Base-by-base conservation (phyloP, 2,113 vertebrate genomes). In the Lycocorax pyrrhopterus region DNA sequence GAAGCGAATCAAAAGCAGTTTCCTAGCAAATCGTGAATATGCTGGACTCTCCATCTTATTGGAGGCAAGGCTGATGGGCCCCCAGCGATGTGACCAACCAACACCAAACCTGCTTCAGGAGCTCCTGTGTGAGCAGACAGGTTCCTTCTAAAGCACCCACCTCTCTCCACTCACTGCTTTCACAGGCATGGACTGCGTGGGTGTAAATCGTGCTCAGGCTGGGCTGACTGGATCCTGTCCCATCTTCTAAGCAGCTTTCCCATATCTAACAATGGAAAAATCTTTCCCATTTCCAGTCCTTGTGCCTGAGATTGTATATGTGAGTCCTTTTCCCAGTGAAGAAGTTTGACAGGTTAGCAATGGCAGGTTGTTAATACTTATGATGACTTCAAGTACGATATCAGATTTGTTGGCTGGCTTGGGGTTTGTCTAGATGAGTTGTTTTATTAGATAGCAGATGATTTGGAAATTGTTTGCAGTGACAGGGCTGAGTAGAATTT, bases 391-490 rank as follows among this genome's bases (percentile, higher is more conserved):
- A 94, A 94, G 69, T 89, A 77, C 58, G 86, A 35, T 92, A 93
- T 94, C 84, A 84, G 90, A 96, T 93, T 92, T 93, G 87, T 90
- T 95, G 83, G 51, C 95, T 90, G 90, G 88, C 89, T 94, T 80
- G 82, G 63, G 64, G 59, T 67, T 86, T 95, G 91, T 94, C 96
- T 97, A 95, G 94, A 94, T 41, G 2, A 63, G 81, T 93, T 93
- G 62, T 97, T 97, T 97, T 97, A 96, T 95, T 96, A 97, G 87
- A 93, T 77, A 96, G 74, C 96, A 98, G 91, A 96, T 96, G 87
- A 94, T 91, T 97, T 97, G 90, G 95, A 97, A 96, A 96, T 94
- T 69, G 95, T 95, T 92, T 94, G 62, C 91, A 53, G 46, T 72
- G 95, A 94, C 93, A 97, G 51, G 84, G 52, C 22, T 91, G 88